phyloP scores from a whole-genome alignment of 2,888 invertebrate species.

The Ypsolopha scabrella region DNA sequence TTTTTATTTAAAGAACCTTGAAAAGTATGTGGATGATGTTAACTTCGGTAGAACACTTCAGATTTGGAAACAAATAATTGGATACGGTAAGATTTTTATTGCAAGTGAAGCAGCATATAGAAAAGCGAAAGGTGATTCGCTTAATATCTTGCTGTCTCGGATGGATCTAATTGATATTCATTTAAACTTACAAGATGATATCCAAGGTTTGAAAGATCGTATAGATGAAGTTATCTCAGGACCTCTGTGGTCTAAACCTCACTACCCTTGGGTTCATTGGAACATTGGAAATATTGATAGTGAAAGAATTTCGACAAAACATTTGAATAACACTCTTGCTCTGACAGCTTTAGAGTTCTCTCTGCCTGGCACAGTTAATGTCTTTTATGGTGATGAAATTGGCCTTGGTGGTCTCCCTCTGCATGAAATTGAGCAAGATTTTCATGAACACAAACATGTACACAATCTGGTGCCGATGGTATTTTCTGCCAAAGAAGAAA shows the following conservation, averaged over 20 bases:
- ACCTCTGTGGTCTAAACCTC: conserved; percentile 70
- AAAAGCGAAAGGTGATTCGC: conserved; percentile 47
- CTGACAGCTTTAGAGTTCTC: conserved; percentile 81
- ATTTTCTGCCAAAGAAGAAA: conserved; percentile 60
- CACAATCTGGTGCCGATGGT: conserved; percentile 80
- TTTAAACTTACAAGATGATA: conserved; percentile 70
- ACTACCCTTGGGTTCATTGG: conserved; percentile 86
- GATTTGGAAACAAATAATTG: conserved; percentile 77
- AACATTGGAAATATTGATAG: conserved; percentile 76
- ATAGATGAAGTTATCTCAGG: conserved; percentile 70
- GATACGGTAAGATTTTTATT: conserved; percentile 74
- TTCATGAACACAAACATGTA: conserved; percentile 70
- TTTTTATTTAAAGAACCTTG: conserved; percentile 87
- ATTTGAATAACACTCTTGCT: conserved; percentile 75
- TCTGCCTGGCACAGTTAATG: conserved; percentile 86
- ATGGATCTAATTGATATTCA: conserved; percentile 81
- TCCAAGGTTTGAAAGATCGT: conserved; percentile 67
- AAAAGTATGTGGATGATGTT: conserved; percentile 72
- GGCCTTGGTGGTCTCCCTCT: conserved; percentile 71
- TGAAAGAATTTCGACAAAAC: conserved; percentile 68
- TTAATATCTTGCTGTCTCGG: conserved; percentile 72
- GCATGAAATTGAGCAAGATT: conserved; percentile 66
- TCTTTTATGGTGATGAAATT: conserved; percentile 95
- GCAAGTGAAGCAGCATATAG: conserved; percentile 71
- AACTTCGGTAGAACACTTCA: conserved; percentile 71